Evolutionary conservation across 2,113 vertebrate genomes (phyloP).

Genomic region (Dipodomys merriami): DNA sequence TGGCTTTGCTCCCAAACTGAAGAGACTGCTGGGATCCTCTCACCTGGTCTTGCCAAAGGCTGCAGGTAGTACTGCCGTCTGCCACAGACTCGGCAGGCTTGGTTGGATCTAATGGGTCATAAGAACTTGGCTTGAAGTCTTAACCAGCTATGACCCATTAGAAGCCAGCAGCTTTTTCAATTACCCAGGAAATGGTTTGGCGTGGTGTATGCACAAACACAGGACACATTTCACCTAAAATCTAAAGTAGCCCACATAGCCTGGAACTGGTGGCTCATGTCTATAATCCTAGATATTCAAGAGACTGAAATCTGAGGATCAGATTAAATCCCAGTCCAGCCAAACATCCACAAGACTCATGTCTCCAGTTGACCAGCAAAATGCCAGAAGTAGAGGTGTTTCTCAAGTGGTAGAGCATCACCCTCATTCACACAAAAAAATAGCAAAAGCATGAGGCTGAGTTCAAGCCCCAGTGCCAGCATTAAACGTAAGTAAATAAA

Average conservation of each 20-base stretch:
- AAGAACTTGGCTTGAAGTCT: conserved; percentile 17
- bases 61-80: neutral
- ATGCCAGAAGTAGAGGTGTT: too few species aligned
- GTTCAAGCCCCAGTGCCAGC: too few species aligned
- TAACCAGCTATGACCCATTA: neutral
- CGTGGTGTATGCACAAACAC: neutral
- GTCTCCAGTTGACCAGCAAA: too few species aligned
- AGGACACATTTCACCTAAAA: neutral
- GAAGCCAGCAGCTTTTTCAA: conserved; percentile 26
- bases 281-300: too few species aligned
- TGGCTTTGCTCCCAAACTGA: conserved; percentile 44
- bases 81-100: neutral
- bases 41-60: conserved; percentile 28
- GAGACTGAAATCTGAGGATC: too few species aligned
- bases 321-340: too few species aligned
- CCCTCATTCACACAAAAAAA: too few species aligned
- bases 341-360: too few species aligned
- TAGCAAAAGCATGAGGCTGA: too few species aligned
- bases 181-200: neutral
- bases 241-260: neutral
- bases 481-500: neutral
- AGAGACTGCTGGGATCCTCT: neutral
- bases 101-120: neutral
- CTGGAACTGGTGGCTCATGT: too few species aligned
- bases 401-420: too few species aligned